Base-by-base conservation (phyloP, 2,113 vertebrate genomes). In the Lagopus muta region DNA sequence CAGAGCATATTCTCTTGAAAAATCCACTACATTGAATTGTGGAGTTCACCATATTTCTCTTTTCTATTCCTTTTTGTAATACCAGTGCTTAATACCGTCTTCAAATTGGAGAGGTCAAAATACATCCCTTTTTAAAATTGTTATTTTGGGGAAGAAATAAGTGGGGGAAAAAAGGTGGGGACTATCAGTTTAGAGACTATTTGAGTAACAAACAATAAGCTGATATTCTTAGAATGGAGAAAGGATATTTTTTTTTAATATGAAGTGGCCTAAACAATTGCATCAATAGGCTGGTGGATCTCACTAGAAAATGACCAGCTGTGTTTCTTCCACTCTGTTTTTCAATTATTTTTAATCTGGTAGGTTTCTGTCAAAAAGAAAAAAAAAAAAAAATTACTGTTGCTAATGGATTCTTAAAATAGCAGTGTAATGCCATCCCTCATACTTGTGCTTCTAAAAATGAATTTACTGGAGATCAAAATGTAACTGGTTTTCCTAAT, bases 401-500 rank as follows among this genome's bases (percentile, higher is more conserved):
- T 79, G 27, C 90, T 97, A 97, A 97, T 95, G 96, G 91, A 85
- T 88, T 96, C 94, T 87, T 89, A 86, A 96, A 97, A 96, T 96
- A 97, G 96, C 91, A 88, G 86, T 77, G 58, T 80, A 92, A 90
- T 92, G 79, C 82, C 78, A 91, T 95, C 91, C 84, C 72, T 96
- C 74, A 7, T 89, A 71, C 60, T 77, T 94, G 81, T 96, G 38
- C 95, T 96, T 95, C 90, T 95, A 93, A 95, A 97, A 94, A 94
- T 80, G 64, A 95, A 75, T 95, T 86, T 90, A 76, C 90, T 95
- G 61, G 93, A 95, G 64, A 85, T 93, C 21, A 88, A 74, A 89
- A 69, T 81, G 57, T 73, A 76, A 71, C 50, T 55, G 54, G 13
- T 81, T 88, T 82, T 93, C 62, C 58, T 82, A 40, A 73, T 67